Evolutionary conservation across 2,113 vertebrate genomes (phyloP).

Genomic region (Pelodiscus sinensis): DNA sequence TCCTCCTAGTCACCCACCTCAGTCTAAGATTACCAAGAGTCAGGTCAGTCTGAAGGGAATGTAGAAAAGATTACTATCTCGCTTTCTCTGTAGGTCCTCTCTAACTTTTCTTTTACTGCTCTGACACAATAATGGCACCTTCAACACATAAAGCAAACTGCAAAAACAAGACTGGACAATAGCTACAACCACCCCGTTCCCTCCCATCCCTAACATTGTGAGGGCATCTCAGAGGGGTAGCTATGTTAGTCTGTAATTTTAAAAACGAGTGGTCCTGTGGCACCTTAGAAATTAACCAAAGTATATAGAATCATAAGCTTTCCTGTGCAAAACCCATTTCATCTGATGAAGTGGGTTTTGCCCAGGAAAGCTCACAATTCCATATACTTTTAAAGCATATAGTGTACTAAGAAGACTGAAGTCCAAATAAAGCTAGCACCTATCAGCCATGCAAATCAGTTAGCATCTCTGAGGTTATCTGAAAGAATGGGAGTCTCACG

Average conservation of each 20-base stretch:
- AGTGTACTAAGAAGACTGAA: background rate
- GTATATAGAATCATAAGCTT: too few relatives aligned
- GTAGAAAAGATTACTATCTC: background rate
- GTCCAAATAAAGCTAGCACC: background rate
- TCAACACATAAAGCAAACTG: background rate
- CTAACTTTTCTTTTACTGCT: background rate
- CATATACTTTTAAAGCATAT: background rate
- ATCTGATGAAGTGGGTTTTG: too few relatives aligned
- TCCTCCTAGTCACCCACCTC: background rate
- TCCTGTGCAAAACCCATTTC: too few relatives aligned
- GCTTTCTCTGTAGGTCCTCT: background rate
- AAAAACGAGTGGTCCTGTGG: too few relatives aligned
- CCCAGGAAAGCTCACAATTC: too few relatives aligned
- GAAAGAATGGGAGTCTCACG: background rate
- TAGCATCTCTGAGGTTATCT: background rate
- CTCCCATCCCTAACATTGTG: background rate
- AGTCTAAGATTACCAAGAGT: background rate
- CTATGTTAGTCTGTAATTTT: too few relatives aligned
- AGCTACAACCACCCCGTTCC: background rate
- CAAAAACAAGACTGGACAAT: background rate
- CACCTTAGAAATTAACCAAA: too few relatives aligned
- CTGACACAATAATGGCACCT: background rate
- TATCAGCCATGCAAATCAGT: background rate
- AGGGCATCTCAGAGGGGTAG: too few relatives aligned
- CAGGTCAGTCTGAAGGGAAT: background rate